phyloP scores from a whole-genome alignment of 1,140 invertebrate genomes.

The Scaptomyza pallida region DNA sequence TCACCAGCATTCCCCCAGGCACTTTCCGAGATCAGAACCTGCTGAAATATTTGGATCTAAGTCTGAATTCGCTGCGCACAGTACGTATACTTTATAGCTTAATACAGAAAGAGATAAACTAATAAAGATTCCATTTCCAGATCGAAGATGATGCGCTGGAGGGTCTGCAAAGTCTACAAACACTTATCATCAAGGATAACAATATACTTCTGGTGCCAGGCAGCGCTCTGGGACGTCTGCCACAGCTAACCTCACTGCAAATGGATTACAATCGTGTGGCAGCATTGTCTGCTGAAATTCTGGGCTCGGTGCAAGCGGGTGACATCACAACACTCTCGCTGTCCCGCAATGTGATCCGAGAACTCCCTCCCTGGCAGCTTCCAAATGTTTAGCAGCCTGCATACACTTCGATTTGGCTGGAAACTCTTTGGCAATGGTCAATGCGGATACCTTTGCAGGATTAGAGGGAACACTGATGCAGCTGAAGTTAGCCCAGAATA shows the following conservation, averaged over 20 bases:
- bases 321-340: conserved; percentile 86
- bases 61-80: conserved; percentile 93
- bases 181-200: conserved; percentile 93
- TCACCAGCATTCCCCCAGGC: conserved; percentile 91
- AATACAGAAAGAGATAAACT: background rate
- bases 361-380: conserved; percentile 92
- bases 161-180: conserved; percentile 90
- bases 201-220: conserved; percentile 93
- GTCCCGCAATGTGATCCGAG: conserved; percentile 93
- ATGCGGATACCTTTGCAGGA: conserved; percentile 90
- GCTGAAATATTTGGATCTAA: conserved; percentile 91
- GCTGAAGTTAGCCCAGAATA: conserved; percentile 91
- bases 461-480: conserved; percentile 89
- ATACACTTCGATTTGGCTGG: conserved; percentile 90
- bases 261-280: conserved; percentile 95
- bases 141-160: conserved; percentile 94
- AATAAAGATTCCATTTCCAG: conserved; percentile 83
- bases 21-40: conserved; percentile 90
- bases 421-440: conserved; percentile 90
- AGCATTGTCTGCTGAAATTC: conserved; percentile 91
- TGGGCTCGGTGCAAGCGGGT: conserved; percentile 86
- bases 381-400: conserved; percentile 90
- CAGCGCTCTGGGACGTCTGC: conserved; percentile 89
- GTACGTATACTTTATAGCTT: conserved; percentile 85
- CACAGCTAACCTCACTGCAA: conserved; percentile 89